Base-by-base conservation (phyloP, 2,888 invertebrate species). In the Sesia apiformis region DNA sequence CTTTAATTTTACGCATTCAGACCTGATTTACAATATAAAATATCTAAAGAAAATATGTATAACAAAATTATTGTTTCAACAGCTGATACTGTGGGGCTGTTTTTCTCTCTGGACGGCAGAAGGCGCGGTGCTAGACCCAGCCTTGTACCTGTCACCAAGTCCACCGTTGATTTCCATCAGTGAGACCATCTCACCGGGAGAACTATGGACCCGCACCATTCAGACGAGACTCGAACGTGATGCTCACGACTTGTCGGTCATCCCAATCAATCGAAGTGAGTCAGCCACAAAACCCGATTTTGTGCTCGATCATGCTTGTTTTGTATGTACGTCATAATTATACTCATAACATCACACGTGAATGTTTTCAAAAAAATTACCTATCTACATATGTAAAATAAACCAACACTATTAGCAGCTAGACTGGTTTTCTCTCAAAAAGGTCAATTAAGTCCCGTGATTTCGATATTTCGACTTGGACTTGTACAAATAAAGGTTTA, bases 101-200 rank as follows among this genome's bases (percentile, higher is more conserved):
- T 53, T 52, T 7, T 43, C 53, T 6, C 42, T 69, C 58, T 55
- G 58, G 56, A 56, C 60, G 4, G 62, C 62, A 49, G 66, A 76
- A 38, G 59, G 69, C 39, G 66, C 66, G 38, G 76, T 86, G 0
- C 63, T 88, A 42, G 88, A 88, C 56, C 88, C 87, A 4, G 74
- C 85, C 0, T 63, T 86, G 5, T 85, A 78, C 60, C 65, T 88
- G n/a, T 68, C 69, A 7, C 88, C 88, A 0, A 81, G 74, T 55
- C 87, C 88, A 0, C 88, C 88, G 0, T 61, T 87, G 5, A 59
- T 66, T 0, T 67, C 68, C 3, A 56, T 63, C 0, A 42, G 43
- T 4, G 54, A 52, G 4, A 51, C 52, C 39, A 60, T 60, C 4
- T n/a, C 66, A 4, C 67, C 78, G 4, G 66, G 58, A 39, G 61